Conservation (phyloP, 2,113 vertebrate genomes). For the Hippocampus comes region DNA sequence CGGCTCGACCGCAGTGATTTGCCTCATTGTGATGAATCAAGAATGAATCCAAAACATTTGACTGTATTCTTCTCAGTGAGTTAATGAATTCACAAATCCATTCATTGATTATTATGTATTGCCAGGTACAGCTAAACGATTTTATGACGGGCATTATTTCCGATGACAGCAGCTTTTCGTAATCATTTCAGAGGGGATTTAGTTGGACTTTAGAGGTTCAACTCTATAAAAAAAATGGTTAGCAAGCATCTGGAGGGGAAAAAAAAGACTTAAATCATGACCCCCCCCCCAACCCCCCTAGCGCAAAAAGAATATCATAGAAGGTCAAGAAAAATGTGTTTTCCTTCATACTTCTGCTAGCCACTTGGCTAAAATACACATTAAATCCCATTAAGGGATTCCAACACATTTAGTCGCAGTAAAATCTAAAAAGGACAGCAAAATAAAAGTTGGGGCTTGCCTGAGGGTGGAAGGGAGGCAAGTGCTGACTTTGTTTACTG, state of each 20-base stretch:
- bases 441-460: conserved; percentile 11
- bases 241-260: background rate
- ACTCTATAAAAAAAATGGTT: background rate
- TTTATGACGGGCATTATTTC: too few species aligned
- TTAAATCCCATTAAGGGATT: conserved; percentile 4
- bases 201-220: background rate
- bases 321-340: background rate
- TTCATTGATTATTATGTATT: too few species aligned
- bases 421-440: conserved; percentile 17
- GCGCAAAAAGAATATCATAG: background rate
- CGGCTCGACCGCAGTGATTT: too few species aligned
- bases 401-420: conserved; percentile 23
- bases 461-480: conserved; percentile 49
- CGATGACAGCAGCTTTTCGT: too few species aligned
- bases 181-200: background rate
- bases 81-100: too few species aligned
- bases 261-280: background rate
- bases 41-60: too few species aligned
- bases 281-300: too few species aligned
- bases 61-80: too few species aligned
- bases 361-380: conserved; percentile 17
- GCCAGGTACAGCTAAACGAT: too few species aligned
- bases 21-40: too few species aligned
- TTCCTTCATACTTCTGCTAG: background rate
- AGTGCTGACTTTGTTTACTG: conserved; percentile 73